Evolutionary conservation across 35 echinoderm and acorn worm genomes (phyloP), one percentile per base, ranked within the genome.

Genomic region (Strongylocentrotus purpuratus): DNA sequence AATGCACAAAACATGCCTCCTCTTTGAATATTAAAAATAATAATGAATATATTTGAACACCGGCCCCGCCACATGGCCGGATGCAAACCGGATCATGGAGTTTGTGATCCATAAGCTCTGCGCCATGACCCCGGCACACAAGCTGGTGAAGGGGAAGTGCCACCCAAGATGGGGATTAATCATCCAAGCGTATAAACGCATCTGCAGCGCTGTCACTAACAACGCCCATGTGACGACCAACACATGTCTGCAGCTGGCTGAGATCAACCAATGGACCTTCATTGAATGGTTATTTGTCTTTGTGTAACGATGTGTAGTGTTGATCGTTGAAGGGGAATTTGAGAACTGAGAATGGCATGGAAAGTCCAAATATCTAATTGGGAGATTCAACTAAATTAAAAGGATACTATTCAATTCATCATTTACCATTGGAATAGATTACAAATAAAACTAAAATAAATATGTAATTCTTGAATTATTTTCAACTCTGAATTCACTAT

Each of bases 261-360:
- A 97, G 6, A 97, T 97, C 14, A 97, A 97, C 33, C 94, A 90
- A 33, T 2, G 22, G 13, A 94, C 94, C 61, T 94, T 97, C 18
- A 94, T 95, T 33, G 61, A 97, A 90, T 94, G 96, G 91, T 95
- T n/a, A n/a, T n/a, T n/a, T n/a, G n/a, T n/a, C n/a, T n/a, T n/a
- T n/a, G n/a, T n/a, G n/a, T n/a, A n/a, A n/a, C n/a, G n/a, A n/a
- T n/a, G n/a, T n/a, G n/a, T n/a, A n/a, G n/a, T n/a, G n/a, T n/a
- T n/a, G n/a, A n/a, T n/a, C n/a, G n/a, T n/a, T n/a, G n/a, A n/a
- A n/a, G n/a, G n/a, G n/a, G n/a, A n/a, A n/a, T n/a, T n/a, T n/a
- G n/a, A n/a, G n/a, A n/a, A n/a, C n/a, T n/a, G n/a, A n/a, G n/a
- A n/a, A n/a, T n/a, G n/a, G n/a, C n/a, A n/a, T n/a, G n/a, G n/a